A percentile compares a stretch with the other conserved stretches of the same genome.
Evolutionary conservation across 2,113 vertebrate genomes (phyloP).

Genomic region (Hucho hucho): DNA sequence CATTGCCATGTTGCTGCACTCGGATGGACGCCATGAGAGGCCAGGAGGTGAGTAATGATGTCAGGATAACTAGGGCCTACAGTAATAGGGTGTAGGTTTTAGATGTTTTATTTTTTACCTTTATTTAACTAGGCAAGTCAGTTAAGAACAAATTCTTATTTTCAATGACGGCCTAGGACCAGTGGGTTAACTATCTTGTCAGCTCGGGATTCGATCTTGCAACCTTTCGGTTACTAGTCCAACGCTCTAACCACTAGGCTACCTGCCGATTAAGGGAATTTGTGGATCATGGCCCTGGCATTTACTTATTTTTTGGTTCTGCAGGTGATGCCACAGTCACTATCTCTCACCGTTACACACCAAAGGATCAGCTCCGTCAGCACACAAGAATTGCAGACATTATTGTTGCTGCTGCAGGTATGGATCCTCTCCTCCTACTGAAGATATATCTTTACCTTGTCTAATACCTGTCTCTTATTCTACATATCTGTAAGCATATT

Average conservation of each 20-base stretch:
- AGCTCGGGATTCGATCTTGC: too few species aligned
- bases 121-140: too few species aligned
- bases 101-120: too few species aligned
- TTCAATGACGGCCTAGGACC: too few species aligned
- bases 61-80: not conserved
- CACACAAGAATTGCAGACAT: constrained; percentile 92
- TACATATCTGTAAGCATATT: too few species aligned
- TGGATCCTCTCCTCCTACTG: constrained; percentile 12
- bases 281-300: not conserved
- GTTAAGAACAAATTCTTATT: too few species aligned
- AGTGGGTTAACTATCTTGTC: too few species aligned
- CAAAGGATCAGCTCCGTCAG: constrained; percentile 91
- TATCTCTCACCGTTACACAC: constrained; percentile 94
- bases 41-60: constrained; percentile 81
- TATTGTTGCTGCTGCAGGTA: constrained; percentile 92
- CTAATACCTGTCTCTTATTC: not conserved
- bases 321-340: constrained; percentile 96
- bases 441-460: not conserved
- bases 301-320: constrained; percentile 19
- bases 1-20: constrained; percentile 95
- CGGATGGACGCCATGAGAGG: constrained; percentile 89
- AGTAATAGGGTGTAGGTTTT: too few species aligned
- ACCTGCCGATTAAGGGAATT: too few species aligned
- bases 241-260: too few species aligned
- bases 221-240: too few species aligned